Percentiles rank a stretch among this genome's conserved stretches.
Conservation (phyloP, 2,113 vertebrate genomes). For the Dipodomys spectabilis region DNA sequence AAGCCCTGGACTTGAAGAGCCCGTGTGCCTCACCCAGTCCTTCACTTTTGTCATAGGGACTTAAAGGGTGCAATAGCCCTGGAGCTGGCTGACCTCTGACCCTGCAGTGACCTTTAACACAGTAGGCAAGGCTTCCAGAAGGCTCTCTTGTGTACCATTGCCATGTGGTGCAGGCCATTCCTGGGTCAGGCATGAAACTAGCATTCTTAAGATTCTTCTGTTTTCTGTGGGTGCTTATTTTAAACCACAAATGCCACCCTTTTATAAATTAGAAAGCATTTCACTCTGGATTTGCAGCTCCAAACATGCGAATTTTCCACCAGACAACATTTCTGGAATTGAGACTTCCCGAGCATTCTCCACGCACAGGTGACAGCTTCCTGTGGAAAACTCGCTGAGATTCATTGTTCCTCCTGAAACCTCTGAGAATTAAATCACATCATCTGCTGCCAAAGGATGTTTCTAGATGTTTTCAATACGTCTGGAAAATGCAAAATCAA, state of each 20-base stretch:
- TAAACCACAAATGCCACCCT: background rate
- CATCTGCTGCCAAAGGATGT: background rate
- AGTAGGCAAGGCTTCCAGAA: no score
- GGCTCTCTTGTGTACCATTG: no score
- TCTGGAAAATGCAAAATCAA: background rate
- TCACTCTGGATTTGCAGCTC: background rate
- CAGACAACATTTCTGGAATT: background rate
- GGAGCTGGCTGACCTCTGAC: background rate
- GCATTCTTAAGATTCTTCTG: background rate
- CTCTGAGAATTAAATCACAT: background rate
- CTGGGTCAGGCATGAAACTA: rapidly evolving
- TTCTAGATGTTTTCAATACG: background rate
- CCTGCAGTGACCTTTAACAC: background rate
- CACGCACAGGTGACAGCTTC: no score
- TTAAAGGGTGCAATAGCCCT: no score
- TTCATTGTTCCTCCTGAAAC: background rate
- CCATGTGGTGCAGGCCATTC: no score
- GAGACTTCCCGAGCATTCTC: background rate
- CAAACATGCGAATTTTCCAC: background rate
- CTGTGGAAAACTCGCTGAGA: background rate
- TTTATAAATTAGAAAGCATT: background rate
- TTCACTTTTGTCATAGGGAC: background rate
- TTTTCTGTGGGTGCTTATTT: background rate
- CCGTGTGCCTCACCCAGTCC: rapidly evolving
- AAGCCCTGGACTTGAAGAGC: background rate